Evolutionary conservation across 2,888 invertebrate genomes (phyloP), one percentile per base, ranked within the genome.

Genomic region (Acleris emargana): DNA sequence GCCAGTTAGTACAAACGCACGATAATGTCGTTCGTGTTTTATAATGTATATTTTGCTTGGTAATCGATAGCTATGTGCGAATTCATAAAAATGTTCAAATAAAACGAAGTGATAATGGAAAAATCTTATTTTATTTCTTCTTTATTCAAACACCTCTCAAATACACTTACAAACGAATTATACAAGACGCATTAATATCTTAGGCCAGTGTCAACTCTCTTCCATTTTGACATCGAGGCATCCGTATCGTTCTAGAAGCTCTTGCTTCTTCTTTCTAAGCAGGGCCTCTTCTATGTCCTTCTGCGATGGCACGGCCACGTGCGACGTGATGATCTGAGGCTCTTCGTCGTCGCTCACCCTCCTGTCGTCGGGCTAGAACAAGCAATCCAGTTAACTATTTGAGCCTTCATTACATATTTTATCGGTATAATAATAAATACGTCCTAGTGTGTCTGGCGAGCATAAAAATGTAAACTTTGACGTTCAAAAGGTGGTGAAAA

Each of bases 271-370:
- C 78, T 97, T 95, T 71, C 95, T 94, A 0, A 99, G 92, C 63
- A 99, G 91, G 0, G 99, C 99, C 77, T 97, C 97, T 82, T 99
- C 98, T 69, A 99, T 96, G 84, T 99, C 98, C 85, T 96, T 96
- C 85, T 99, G 99, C 16, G 97, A 96, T 0, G 99, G 99, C 42
- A 99, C 98, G 7, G 97, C 96, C 53, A 98, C 98, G 83, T 98
- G 98, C 1, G 91, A 86, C 47, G 88, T 83, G 25, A 82, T 78
- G 7, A 74, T 73, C 11, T 70, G 72, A 0, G 76, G 69, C 18
- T 77, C 80, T 0, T 74, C 76, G 2, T 84, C 84, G 5, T 89
- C 89, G 32, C 86, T 87, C 73, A 88, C 75, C 61, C 91, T 77
- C 73, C 83, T 89, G 71, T 92, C 92, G 1, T 92, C 89, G 4